Percentiles rank a stretch among this genome's conserved stretches.
Evolutionary conservation across 2,888 invertebrate genomes (phyloP).

Genomic region (Xanthia icteritia): DNA sequence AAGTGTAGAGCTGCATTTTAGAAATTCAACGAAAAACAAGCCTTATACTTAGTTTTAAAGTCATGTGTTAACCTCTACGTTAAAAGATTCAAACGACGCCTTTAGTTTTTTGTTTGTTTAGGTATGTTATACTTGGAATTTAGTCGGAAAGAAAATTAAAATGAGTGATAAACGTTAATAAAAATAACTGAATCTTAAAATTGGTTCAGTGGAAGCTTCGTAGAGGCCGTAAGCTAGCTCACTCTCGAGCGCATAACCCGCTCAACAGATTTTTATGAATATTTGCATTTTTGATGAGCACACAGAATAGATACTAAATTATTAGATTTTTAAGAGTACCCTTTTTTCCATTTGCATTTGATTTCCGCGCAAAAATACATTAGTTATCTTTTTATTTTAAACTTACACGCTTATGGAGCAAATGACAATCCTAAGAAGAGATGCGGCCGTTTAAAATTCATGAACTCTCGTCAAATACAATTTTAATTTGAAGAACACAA

Average conservation of each 20-base stretch:
- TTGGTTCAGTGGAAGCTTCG: not conserved
- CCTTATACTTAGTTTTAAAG: conserved; percentile 7
- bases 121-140: not conserved
- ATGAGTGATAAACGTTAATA: not conserved
- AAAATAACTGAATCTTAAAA: conserved; percentile 2
- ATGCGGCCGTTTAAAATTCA: not conserved
- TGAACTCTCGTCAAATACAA: not conserved
- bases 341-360: not conserved
- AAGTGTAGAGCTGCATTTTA: conserved; percentile 30
- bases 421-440: not conserved
- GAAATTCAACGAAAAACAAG: conserved; percentile 14
- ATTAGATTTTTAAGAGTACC: conserved; percentile 3
- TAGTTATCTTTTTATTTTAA: not conserved
- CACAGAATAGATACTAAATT: conserved; percentile 9
- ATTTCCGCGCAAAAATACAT: not conserved
- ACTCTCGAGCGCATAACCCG: conserved; percentile 2
- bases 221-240: not conserved
- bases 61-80: conserved; percentile 6
- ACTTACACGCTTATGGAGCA: not conserved
- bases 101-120: conserved; percentile 7
- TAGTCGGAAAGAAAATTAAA: not conserved
- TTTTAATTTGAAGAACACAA: not conserved
- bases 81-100: conserved; percentile 14
- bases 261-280: conserved; percentile 9
- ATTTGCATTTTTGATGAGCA: conserved; percentile 26